phyloP scores from a whole-genome alignment of 2,113 vertebrate species.

The Lepidothrix coronata region DNA sequence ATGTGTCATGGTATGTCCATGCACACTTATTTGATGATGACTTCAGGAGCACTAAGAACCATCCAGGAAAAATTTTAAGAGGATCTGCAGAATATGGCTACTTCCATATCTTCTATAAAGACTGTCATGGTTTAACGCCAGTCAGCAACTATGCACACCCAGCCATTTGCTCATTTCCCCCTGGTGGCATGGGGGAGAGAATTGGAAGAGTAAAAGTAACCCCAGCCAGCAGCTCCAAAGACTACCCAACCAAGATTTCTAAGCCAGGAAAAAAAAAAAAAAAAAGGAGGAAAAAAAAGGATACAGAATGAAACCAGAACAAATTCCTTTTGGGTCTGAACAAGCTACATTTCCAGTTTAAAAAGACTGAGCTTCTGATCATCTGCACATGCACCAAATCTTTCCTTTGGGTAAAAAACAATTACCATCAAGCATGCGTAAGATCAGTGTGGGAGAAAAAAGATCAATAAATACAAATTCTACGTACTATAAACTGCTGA shows the following conservation, averaged over 20 bases:
- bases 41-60: not conserved
- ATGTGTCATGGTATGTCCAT: not conserved
- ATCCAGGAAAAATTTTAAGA: not conserved
- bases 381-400: not conserved
- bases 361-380: not conserved
- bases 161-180: not conserved
- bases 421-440: not conserved
- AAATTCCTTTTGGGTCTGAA: not conserved
- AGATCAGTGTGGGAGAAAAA: not conserved
- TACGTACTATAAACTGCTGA: not conserved
- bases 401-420: not conserved
- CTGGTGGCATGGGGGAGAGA: not conserved
- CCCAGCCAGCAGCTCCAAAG: not conserved
- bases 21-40: not conserved
- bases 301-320: not conserved
- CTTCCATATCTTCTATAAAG: not conserved
- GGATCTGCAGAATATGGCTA: not conserved
- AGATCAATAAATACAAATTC: not conserved
- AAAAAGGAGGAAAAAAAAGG: not conserved
- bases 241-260: not conserved
- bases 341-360: not conserved
- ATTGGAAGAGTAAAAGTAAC: not conserved
- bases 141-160: not conserved
- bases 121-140: not conserved
- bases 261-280: not conserved